Percentiles rank a stretch among this genome's conserved stretches.
Evolutionary conservation across 1,140 invertebrate genomes (phyloP).

Genomic region (Uloborus diversus): DNA sequence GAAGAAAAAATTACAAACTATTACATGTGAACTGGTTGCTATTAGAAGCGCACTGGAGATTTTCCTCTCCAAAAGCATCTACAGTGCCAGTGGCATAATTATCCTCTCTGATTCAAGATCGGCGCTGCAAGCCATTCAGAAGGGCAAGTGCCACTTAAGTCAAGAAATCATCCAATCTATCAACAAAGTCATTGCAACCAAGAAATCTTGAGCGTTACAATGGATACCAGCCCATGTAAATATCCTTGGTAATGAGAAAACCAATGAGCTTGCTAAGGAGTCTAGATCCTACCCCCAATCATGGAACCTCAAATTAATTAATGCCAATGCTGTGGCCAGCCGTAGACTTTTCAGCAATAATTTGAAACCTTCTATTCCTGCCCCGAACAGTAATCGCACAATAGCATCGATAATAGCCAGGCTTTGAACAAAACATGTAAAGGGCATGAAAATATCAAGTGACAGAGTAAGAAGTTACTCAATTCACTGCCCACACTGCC

Average conservation of each 20-base stretch:
- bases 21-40: neutral
- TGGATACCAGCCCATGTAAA: neutral
- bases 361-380: neutral
- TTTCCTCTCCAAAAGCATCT: neutral
- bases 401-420: neutral
- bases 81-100: neutral
- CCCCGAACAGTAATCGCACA: neutral
- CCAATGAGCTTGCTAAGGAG: neutral
- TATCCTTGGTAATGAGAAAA: neutral
- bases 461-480: no score
- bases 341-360: neutral
- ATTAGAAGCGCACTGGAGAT: neutral
- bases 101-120: neutral
- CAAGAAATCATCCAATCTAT: neutral
- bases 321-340: constrained; percentile 11
- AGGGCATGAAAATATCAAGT: constrained; percentile 18
- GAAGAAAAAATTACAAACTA: no score
- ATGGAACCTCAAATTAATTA: neutral
- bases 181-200: neutral
- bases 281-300: neutral
- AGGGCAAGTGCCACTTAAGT: neutral
- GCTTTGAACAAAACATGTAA: neutral
- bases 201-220: neutral
- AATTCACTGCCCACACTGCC: no score
- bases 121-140: neutral